Evolutionary conservation across 1,140 invertebrate genomes (phyloP).

Genomic region (Drusus annulatus): DNA sequence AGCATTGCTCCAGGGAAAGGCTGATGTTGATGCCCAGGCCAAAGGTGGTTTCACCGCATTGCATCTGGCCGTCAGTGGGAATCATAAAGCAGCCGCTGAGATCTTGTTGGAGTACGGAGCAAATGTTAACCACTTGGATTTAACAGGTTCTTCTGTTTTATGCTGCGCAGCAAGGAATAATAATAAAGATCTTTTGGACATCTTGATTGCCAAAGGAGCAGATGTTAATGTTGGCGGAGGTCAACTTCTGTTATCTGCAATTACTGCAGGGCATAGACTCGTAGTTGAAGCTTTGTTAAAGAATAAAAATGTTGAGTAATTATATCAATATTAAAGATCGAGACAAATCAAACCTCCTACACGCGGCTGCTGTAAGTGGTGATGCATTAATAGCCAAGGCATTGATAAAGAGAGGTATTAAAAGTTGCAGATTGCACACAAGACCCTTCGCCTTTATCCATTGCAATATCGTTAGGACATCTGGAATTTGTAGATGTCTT

Average conservation of each 20-base stretch:
- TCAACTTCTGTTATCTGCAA: background rate
- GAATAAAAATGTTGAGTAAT: slow-evolving; percentile 9
- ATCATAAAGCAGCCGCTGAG: too few species aligned
- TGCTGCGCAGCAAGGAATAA: background rate
- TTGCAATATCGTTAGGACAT: background rate
- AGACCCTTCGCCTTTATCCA: background rate
- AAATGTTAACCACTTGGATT: too few species aligned
- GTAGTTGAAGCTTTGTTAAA: slow-evolving; percentile 3
- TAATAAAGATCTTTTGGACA: background rate
- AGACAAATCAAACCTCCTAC: background rate
- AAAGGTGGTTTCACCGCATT: too few species aligned
- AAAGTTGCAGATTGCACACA: background rate
- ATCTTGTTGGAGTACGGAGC: too few species aligned
- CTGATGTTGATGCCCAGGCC: too few species aligned
- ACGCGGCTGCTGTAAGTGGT: background rate
- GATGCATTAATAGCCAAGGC: background rate
- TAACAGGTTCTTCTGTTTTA: background rate
- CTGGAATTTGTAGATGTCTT: slow-evolving; percentile 4
- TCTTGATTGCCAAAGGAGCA: background rate
- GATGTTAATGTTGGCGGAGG: background rate
- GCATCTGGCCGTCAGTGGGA: too few species aligned
- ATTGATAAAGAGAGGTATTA: background rate
- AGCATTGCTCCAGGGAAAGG: too few species aligned
- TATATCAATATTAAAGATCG: background rate
- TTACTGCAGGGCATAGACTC: background rate